A percentile compares a stretch with the other conserved stretches of the same genome.
Conservation (phyloP, 2,888 invertebrate species). For the Nemapogon koenigi region DNA sequence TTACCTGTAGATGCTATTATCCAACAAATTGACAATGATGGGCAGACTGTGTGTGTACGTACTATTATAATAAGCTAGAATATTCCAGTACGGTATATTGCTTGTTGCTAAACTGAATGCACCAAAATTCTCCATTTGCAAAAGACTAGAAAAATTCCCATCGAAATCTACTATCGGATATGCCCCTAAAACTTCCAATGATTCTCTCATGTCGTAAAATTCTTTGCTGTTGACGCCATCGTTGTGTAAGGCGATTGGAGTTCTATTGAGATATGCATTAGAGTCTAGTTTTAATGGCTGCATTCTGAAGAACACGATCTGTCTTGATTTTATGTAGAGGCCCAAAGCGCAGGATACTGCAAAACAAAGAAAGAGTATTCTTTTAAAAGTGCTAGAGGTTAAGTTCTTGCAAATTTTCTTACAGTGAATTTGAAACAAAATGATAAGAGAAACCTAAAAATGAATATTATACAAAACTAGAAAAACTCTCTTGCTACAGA, state of each 20-base stretch:
- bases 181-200: slow-evolving; percentile 42
- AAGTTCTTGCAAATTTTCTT: too few species aligned
- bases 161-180: slow-evolving; percentile 61
- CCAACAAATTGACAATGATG: slow-evolving; percentile 73
- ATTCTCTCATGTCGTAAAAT: slow-evolving; percentile 26
- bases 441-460: too few species aligned
- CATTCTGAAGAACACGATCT: slow-evolving; percentile 68
- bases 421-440: too few species aligned
- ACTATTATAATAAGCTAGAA: slow-evolving; percentile 77
- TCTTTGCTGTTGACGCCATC: slow-evolving; percentile 30
- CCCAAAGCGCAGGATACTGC: slow-evolving; percentile 71
- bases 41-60: slow-evolving; percentile 82
- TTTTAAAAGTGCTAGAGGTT: too few species aligned
- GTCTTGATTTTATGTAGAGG: slow-evolving; percentile 68
- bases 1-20: slow-evolving; percentile 75
- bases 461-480: too few species aligned
- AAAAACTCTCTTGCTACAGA: too few species aligned
- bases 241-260: slow-evolving; percentile 69
- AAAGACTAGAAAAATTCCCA: slow-evolving; percentile 70
- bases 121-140: slow-evolving; percentile 70
- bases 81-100: slow-evolving; percentile 55
- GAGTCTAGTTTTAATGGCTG: slow-evolving; percentile 68
- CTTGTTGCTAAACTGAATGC: slow-evolving; percentile 68
- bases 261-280: slow-evolving; percentile 65
- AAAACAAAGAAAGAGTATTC: slow-evolving; percentile 18